Evolutionary conservation across 2,888 invertebrate species (phyloP).

Genomic region (Trichacis sp.): DNA sequence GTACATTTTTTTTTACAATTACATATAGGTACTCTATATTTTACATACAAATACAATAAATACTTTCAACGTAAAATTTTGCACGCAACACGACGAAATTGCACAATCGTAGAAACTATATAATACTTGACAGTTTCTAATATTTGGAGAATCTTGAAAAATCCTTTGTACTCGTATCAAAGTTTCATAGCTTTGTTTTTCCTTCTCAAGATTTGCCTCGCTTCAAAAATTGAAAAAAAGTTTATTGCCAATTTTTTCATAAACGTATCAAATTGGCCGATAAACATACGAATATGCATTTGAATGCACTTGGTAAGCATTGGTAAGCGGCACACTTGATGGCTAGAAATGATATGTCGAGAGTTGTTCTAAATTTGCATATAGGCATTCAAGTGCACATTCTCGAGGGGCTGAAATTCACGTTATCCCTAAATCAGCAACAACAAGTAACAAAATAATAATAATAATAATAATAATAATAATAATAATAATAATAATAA

Average conservation of each 20-base stretch:
- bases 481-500: too few relatives aligned
- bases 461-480: too few relatives aligned
- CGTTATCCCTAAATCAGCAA: not conserved
- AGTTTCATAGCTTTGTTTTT: not conserved
- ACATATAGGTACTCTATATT: not conserved
- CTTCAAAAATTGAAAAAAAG: not conserved
- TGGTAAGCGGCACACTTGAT: too few relatives aligned
- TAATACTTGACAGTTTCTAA: not conserved
- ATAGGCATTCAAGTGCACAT: not conserved
- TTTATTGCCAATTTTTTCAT: not conserved
- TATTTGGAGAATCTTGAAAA: conserved; percentile 1
- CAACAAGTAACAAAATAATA: not conserved
- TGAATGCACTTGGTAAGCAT: too few relatives aligned
- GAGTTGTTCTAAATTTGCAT: not conserved
- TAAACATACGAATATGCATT: not conserved
- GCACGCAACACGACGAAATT: not conserved
- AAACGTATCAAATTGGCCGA: not conserved
- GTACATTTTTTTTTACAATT: not conserved
- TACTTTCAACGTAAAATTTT: not conserved
- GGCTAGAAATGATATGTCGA: not conserved
- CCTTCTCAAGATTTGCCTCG: not conserved
- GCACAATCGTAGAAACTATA: not conserved
- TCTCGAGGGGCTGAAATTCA: not conserved
- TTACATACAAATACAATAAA: not conserved
- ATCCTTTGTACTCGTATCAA: not conserved